Base-by-base conservation (phyloP, 2,797 vertebrate species). In the Hoplostethus atlanticus region DNA sequence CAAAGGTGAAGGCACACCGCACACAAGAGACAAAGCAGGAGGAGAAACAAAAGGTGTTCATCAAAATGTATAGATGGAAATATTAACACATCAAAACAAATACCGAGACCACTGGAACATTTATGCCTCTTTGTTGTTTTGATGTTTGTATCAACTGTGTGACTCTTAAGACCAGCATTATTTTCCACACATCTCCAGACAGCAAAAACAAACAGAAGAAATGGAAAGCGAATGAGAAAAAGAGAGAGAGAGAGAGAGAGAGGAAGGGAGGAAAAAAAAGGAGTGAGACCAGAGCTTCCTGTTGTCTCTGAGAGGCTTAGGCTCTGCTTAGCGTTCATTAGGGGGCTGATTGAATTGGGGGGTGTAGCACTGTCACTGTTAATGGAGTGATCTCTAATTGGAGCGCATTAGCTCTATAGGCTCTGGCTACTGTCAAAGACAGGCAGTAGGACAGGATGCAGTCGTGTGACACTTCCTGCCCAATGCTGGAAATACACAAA, bases 371-470 rank as follows among this genome's bases (percentile, higher is more conserved):
- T 91, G 92, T 92, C 90, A 90, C 84, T 84, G 78, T 89, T 93
- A 93, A 93, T 93, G 89, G 87, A 93, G 90, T 90, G 85, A 88
- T 91, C 84, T 87, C 89, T 91, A 92, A 92, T 92, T 90, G 88
- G 84, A 79, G 76, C 57, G 28, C 80, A 87, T 89, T 87, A 91
- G 79, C 88, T 79, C 70, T 77, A 53, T 69, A 73, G 84, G 86
- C 65, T 89, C 90, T 91, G 90, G 88, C 66, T 77, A 84, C 57
- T 68, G 82, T 92, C 91, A 86, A 70, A 85, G 70, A 50, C 80
- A 86, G 81, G 72, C 74, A 80, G 67, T 54, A 76, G 76, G 71
- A 52, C 71, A 76, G 59, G 68, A 73, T 48, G 67, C 63, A 68
- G 42, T 63, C 17, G 30, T 30, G 59, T 30, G 17, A 59, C 46